A percentile compares a stretch with the other conserved stretches of the same genome.
These are phyloP conservation scores for Pammene fasciana DNA, from an alignment of 2,888 invertebrate genomes.

Conservation along the genomic window DNA sequence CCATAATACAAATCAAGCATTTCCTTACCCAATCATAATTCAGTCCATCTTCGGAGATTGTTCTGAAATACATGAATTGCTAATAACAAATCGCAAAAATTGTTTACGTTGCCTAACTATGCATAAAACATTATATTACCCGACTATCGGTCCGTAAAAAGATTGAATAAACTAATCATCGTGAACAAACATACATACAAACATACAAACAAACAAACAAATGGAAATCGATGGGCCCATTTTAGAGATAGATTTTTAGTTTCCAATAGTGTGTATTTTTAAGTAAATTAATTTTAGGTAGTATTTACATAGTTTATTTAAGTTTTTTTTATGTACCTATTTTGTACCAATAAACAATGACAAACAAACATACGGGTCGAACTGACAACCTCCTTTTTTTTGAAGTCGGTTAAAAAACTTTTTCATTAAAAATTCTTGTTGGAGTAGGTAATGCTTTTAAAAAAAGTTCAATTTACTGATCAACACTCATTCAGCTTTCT, in stretches of 20 bases:
- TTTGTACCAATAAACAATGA: too few species aligned
- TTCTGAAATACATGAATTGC: conserved; percentile 14
- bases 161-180: background rate
- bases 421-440: background rate
- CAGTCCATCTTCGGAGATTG: background rate
- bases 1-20: conserved; percentile 11
- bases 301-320: too few species aligned
- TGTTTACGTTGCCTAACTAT: conserved; percentile 17
- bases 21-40: conserved; percentile 13
- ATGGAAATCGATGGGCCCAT: too few species aligned
- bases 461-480: background rate
- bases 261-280: too few species aligned
- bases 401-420: conserved; percentile 10
- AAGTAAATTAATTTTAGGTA: too few species aligned
- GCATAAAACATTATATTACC: conserved; percentile 25
- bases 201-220: too few species aligned
- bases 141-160: conserved; percentile 12
- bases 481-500: background rate
- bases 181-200: too few species aligned
- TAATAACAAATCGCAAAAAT: conserved; percentile 15
- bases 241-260: too few species aligned
- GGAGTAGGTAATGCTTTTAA: background rate
- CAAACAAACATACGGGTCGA: too few species aligned
- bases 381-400: too few species aligned
- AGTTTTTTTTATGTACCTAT: too few species aligned